Base-by-base conservation (phyloP, 1,140 invertebrate genomes). In the Chironomus tepperi region DNA sequence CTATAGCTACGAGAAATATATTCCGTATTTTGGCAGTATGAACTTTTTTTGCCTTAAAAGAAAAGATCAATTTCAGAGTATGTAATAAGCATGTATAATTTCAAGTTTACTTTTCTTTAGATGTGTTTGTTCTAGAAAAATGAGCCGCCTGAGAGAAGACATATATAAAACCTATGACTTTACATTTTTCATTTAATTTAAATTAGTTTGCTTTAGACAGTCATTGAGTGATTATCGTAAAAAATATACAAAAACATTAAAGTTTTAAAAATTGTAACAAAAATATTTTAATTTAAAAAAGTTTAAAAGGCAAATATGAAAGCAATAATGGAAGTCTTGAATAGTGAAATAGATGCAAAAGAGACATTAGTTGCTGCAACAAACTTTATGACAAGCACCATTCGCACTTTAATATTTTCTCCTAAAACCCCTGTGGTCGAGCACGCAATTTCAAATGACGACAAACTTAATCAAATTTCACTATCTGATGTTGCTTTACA, bases 401-500 rank as follows among this genome's bases (percentile, higher is more conserved):
- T 70, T 10, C n/a, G 65, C n/a, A 70, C 65, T 6, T 19, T 70
- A 3, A 18, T 70, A 21, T 70, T 19, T 19, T 18, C n/a, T 8
- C 19, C 65, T 3, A 70, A 18, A 16, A 19, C 65, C 16, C 47
- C 47, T 5, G n/a, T 5, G 1, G 16, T 70, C 7, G 19, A 16
- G 9, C 16, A 70, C 7, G 16, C 65, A 10, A 70, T 9, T 18
- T 15, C n/a, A 10, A 21, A 18, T 70, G 65, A 70, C 18, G 19
- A 70, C 18, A 70, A 21, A 9, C 16, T 19, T n/a, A 7, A 72
- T 12, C 18, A 73, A 47, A 88, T 91, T 64, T 84, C 84, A 1
- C 79, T 92, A 42, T 84, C 87, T 21, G 87, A 91, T 81, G 87
- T 91, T 0, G 83, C 87, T 0, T 84, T 85, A 77, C 90, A 92